phyloP scores from a whole-genome alignment of 2,888 invertebrate genomes.

The Leptopterna dolabrata region DNA sequence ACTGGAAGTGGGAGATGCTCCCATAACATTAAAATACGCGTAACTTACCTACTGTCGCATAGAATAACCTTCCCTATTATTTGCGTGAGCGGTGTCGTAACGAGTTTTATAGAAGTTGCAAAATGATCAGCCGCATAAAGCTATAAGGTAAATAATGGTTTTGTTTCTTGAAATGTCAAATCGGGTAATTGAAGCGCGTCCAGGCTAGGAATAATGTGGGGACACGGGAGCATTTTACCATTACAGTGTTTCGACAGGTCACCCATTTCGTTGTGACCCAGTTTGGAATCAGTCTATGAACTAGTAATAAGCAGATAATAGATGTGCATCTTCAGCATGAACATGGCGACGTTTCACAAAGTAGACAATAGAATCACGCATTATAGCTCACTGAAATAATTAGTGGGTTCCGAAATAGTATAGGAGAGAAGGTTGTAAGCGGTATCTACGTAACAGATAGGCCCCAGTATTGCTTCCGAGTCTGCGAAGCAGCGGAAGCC shows the following conservation, averaged over 20 bases:
- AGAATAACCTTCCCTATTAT: not conserved
- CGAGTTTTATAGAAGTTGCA: not conserved
- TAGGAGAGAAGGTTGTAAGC: too few species aligned
- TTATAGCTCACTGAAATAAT: too few species aligned
- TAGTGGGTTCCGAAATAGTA: too few species aligned
- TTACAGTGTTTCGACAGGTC: not conserved
- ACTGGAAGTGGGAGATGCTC: not conserved
- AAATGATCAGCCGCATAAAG: not conserved
- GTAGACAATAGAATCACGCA: too few species aligned
- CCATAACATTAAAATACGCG: not conserved
- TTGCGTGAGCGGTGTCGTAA: not conserved
- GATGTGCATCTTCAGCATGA: too few species aligned
- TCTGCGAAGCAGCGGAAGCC: too few species aligned
- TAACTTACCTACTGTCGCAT: not conserved
- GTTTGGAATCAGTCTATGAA: too few species aligned
- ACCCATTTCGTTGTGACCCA: not conserved
- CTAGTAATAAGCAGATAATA: too few species aligned
- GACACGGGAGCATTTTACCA: not conserved
- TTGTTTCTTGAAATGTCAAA: not conserved
- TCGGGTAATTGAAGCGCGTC: not conserved
- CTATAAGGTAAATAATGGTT: not conserved
- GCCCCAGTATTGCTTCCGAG: too few species aligned
- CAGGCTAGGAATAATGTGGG: not conserved
- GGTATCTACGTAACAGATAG: too few species aligned
- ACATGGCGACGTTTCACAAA: too few species aligned